phyloP scores from a whole-genome alignment of 2,113 vertebrate species.

The Podarcis muralis region DNA sequence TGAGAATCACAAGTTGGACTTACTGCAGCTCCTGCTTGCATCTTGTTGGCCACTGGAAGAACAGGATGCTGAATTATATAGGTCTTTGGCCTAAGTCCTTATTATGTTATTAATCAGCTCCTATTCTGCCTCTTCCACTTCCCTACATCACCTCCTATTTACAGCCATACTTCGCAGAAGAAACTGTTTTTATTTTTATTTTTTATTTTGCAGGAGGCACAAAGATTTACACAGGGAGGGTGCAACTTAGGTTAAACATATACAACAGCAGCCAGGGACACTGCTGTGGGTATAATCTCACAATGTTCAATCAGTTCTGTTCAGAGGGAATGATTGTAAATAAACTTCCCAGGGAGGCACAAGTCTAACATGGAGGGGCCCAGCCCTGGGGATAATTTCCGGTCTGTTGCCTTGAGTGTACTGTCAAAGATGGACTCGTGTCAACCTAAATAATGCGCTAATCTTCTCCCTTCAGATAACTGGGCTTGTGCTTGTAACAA shows the following conservation, averaged over 20 bases:
- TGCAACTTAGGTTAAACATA: background rate
- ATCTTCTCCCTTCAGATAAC: slow-evolving; percentile 61
- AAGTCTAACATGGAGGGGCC: slow-evolving; percentile 45
- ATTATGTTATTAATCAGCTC: background rate
- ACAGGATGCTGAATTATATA: background rate
- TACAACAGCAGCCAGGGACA: too few species aligned
- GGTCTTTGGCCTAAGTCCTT: background rate
- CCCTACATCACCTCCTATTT: background rate
- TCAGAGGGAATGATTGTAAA: slow-evolving; percentile 4
- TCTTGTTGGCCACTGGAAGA: background rate
- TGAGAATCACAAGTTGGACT: too few species aligned
- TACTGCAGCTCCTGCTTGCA: background rate
- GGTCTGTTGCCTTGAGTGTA: slow-evolving; percentile 58
- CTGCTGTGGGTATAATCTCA: background rate
- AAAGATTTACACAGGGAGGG: too few species aligned
- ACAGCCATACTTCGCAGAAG: background rate
- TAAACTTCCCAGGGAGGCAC: slow-evolving; percentile 40
- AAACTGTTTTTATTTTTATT: background rate
- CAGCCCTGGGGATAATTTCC: slow-evolving; percentile 64
- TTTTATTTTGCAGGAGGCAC: background rate
- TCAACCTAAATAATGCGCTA: slow-evolving; percentile 69
- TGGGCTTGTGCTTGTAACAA: slow-evolving; percentile 35
- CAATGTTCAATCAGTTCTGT: background rate
- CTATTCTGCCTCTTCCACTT: too few species aligned
- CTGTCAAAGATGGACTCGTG: slow-evolving; percentile 61